These are phyloP conservation scores for Orussus abietinus DNA, from an alignment of 1,140 invertebrate species.

Conservation along the genomic window DNA sequence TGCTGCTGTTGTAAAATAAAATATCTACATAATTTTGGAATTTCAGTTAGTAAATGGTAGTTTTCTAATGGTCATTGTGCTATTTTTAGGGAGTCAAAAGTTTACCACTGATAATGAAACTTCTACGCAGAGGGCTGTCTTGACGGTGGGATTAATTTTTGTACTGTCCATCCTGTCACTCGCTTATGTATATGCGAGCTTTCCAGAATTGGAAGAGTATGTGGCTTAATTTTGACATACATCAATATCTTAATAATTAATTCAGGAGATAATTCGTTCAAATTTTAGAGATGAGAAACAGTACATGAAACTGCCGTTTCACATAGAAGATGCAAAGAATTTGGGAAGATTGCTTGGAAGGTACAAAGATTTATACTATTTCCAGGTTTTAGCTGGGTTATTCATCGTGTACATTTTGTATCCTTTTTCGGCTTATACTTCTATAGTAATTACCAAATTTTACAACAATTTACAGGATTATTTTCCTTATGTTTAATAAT, in stretches of 20 bases:
- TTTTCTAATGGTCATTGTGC: too few relatives aligned
- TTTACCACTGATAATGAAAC: constrained; percentile 15
- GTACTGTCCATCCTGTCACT: constrained; percentile 59
- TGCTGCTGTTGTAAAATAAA: too few relatives aligned
- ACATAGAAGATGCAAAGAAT: constrained; percentile 95
- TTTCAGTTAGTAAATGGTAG: too few relatives aligned
- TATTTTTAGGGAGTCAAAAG: background rate
- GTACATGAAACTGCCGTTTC: constrained; percentile 86
- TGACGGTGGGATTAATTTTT: constrained; percentile 64
- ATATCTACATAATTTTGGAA: too few relatives aligned
- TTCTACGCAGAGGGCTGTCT: constrained; percentile 57
- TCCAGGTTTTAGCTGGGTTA: constrained; percentile 85
- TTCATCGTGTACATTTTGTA: constrained; percentile 97
- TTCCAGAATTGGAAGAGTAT: constrained; percentile 80
- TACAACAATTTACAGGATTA: constrained; percentile 1
- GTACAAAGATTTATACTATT: constrained; percentile 94
- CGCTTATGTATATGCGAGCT: constrained; percentile 68
- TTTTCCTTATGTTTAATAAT: constrained; percentile 36
- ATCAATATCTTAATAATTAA: constrained; percentile 1
- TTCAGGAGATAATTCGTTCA: constrained; percentile 17
- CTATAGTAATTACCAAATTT: too few relatives aligned
- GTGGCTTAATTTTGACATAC: constrained; percentile 36
- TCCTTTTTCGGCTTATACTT: too few relatives aligned
- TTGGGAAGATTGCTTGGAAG: constrained; percentile 84
- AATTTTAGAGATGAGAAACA: constrained; percentile 80